phyloP scores from a whole-genome alignment of 2,888 invertebrate species.

The Thera britannica region DNA sequence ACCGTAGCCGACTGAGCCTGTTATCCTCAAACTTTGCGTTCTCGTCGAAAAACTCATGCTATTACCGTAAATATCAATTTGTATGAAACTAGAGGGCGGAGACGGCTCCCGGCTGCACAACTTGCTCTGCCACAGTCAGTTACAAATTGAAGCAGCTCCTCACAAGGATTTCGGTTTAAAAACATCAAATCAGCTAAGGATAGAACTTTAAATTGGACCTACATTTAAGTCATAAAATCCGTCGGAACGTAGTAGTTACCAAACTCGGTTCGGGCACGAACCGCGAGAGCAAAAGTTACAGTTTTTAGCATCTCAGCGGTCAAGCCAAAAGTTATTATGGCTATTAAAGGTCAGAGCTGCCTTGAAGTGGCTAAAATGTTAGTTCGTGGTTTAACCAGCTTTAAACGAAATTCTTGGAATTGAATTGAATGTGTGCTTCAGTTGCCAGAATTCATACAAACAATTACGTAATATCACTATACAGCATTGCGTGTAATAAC shows the following conservation, averaged over 20 bases:
- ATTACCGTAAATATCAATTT: constrained; percentile 85
- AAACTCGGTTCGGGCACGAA: constrained; percentile 32
- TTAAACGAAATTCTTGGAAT: constrained; percentile 7
- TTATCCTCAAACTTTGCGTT: constrained; percentile 77
- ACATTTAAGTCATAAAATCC: constrained; percentile 53
- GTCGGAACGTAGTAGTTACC: constrained; percentile 32
- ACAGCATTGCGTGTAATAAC: constrained; percentile 7
- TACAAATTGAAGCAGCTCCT: constrained; percentile 76
- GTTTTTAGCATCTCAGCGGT: constrained; percentile 39
- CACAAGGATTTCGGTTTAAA: constrained; percentile 69
- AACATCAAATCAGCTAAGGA: constrained; percentile 58
- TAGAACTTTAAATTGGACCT: constrained; percentile 62
- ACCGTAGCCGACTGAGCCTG: constrained; percentile 74
- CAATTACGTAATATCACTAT: neutral
- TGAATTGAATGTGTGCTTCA: neutral
- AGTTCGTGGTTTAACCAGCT: constrained; percentile 19
- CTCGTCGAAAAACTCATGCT: constrained; percentile 79
- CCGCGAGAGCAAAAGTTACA: constrained; percentile 26
- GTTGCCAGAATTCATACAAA: neutral
- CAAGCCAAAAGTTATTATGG: constrained; percentile 37
- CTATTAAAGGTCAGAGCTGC: constrained; percentile 27
- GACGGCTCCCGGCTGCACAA: constrained; percentile 61
- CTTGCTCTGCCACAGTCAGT: constrained; percentile 67
- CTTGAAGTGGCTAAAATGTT: constrained; percentile 19
- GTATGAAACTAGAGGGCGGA: constrained; percentile 81